Conservation (phyloP, 2,113 vertebrate genomes). For the Axis porcinus region DNA sequence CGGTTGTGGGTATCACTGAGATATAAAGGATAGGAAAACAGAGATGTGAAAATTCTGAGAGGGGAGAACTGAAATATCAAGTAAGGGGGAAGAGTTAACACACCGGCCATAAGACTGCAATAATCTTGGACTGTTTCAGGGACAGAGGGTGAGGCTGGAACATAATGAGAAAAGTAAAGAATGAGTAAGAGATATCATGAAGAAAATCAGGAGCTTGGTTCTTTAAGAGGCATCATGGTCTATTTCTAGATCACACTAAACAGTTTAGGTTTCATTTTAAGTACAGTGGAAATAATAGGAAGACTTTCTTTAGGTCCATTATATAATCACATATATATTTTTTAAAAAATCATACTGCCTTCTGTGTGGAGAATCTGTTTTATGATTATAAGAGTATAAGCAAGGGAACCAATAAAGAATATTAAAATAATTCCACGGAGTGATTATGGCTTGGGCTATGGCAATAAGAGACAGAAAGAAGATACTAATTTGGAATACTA, state of each 20-base stretch:
- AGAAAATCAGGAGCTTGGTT: background rate
- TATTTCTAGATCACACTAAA: background rate
- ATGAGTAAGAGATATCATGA: background rate
- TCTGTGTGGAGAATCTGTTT: background rate
- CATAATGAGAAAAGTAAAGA: background rate
- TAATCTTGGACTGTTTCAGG: background rate
- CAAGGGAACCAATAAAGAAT: background rate
- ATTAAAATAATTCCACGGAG: background rate
- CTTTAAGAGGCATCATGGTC: background rate
- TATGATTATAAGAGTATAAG: background rate
- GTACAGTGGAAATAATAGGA: background rate
- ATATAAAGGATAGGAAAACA: background rate
- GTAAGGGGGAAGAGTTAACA: background rate
- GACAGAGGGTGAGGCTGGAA: background rate
- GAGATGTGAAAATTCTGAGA: background rate
- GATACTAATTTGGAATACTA: background rate
- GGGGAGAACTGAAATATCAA: background rate
- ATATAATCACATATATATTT: background rate
- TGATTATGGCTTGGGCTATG: background rate
- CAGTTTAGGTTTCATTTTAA: background rate
- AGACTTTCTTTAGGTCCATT: background rate
- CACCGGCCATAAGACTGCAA: fast-evolving
- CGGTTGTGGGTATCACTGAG: background rate
- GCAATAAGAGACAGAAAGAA: background rate
- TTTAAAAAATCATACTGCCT: background rate